Base-by-base conservation (phyloP, 2,797 vertebrate species). In the Uromys caudimaculatus region DNA sequence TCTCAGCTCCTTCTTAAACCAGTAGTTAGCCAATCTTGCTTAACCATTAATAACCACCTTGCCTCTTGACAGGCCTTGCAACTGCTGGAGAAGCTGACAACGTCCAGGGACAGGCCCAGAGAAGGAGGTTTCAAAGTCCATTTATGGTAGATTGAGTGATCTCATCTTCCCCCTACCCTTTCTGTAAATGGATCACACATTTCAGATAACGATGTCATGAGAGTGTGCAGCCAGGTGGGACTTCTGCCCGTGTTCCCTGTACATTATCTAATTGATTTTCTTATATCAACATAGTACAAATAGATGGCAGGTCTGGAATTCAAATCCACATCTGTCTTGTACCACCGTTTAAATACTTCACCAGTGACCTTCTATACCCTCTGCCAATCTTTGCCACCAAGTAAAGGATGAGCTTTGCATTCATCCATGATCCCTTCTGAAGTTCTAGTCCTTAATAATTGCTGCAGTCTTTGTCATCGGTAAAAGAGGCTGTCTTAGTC, bases 241-340 rank as follows among this genome's bases (percentile, higher is more conserved):
- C 78, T 87, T 76, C 7, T 89, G 47, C 50, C 64, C 83, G 1
- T 38, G 10, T 27, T 91, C 71, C 75, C 71, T 60, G 47, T 89
- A 19, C 9, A 32, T 87, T 86, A 79, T 47, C 89, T 95, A 54
- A 91, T 60, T 82, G 92, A 71, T 81, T 87, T 87, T 94, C 38
- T 82, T 76, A 5, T 17, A 81, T 58, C 47, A 67, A 44, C 32
- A 50, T 32, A 81, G 60, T 44, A 93, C 88, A 58, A 41, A 58
- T 50, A 75, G 97, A 92, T 6, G 29, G 10, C 54, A 92, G 89
- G 58, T 23, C 23, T 79, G n/a, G 60, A 60, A 89, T 83, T 69
- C 35, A 75, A 89, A 79, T 11, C 13, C 60, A 93, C n/a, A 10
- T 90, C 78, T 81, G 23, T 62, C 52, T 88, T 54, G 10, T 85